Evolutionary conservation across 2,113 vertebrate genomes (phyloP), one percentile per base, ranked within the genome.

Genomic region (Triplophysa tibetana): DNA sequence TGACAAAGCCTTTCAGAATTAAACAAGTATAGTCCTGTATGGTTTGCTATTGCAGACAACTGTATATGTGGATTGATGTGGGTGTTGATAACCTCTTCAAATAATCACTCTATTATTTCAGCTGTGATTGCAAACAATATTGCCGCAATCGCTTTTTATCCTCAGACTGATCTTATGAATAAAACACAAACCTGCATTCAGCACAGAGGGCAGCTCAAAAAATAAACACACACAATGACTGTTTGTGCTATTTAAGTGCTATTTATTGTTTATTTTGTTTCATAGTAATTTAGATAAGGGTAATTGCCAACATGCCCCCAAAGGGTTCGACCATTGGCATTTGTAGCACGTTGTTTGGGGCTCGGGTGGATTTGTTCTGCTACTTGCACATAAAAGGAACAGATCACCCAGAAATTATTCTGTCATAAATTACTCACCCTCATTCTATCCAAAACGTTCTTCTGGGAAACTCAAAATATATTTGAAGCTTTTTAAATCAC

Each of bases 251-350:
- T 38, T 38, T 38, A 80, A 72, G 61, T 80, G 21, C 48, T 2
- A 24, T 19, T 73, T 80, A 62, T 65, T 54, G 75, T 77, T 80
- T 80, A 73, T 65, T 80, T 80, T 54, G 60, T 65, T 80, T 80
- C 69, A 73, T 65, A 69, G 78, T 56, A 24, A 73, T 80, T 73
- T 80, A 80, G 78, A 80, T 80, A 80, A 80, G 62, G 61, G 48
- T 73, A 80, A 80, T 80, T 80, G 70, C 78, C 61, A 80, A 58
- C 33, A n/a, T n/a, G n/a, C n/a, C n/a, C 45, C 78, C 70, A 45
- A 29, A 24, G 78, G 69, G 60, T 66, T 70, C 21, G 23, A 52
- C 58, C 48, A 56, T 50, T 73, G 75, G 75, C 62, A 52, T 66
- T 77, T 77, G 61, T 16, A 56, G 61, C 70, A 19, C 21, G 78